Conservation (phyloP, 2,888 invertebrate genomes). For the Apodemia zela region DNA sequence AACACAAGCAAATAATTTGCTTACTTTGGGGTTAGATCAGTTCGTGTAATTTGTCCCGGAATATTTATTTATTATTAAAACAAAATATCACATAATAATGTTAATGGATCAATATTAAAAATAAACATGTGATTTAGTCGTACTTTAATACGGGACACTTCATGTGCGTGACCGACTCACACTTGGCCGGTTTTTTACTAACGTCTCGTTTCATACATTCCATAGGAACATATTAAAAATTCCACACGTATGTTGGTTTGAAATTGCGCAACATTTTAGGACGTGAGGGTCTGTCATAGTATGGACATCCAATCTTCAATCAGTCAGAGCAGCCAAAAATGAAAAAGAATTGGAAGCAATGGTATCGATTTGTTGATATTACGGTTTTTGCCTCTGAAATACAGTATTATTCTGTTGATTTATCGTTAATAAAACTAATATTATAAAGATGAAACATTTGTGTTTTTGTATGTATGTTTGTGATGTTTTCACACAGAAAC, state of each 20-base stretch:
- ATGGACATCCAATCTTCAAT: conserved; percentile 4
- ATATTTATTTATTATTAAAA: too few relatives aligned
- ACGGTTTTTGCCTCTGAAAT: not conserved
- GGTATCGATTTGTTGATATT: not conserved
- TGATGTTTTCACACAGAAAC: too few relatives aligned
- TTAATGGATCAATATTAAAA: not conserved
- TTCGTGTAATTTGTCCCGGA: too few relatives aligned
- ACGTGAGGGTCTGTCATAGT: conserved; percentile 2
- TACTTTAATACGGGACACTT: not conserved
- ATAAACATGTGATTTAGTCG: too few relatives aligned
- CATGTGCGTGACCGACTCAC: not conserved
- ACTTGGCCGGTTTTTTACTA: not conserved
- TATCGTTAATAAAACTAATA: too few relatives aligned
- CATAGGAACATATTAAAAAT: conserved; percentile 9
- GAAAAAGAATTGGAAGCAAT: not conserved
- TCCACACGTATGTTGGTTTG: conserved; percentile 7
- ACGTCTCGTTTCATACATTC: not conserved
- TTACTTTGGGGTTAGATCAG: too few relatives aligned
- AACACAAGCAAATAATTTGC: too few relatives aligned
- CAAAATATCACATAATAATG: not conserved
- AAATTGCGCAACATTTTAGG: conserved; percentile 6
- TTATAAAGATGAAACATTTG: too few relatives aligned
- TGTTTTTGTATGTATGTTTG: too few relatives aligned
- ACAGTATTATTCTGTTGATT: not conserved
- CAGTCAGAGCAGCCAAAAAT: conserved; percentile 9